These are phyloP conservation scores for Hypanus sabinus DNA, from an alignment of 2,113 vertebrate species.

Conservation along the genomic window DNA sequence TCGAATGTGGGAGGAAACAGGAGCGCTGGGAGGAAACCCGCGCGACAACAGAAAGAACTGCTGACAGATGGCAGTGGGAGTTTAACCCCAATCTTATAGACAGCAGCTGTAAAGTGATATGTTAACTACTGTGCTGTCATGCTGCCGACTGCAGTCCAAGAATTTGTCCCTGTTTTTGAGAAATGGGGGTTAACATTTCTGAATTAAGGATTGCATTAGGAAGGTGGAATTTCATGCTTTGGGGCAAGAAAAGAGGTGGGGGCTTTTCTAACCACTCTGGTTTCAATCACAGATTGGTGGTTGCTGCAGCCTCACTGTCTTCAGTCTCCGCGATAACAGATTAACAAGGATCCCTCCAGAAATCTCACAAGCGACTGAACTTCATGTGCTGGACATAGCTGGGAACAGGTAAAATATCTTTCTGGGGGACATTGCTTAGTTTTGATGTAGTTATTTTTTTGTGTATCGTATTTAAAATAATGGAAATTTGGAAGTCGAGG, in stretches of 20 bases:
- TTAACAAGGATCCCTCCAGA: constrained; percentile 80
- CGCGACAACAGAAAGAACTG: too few species aligned
- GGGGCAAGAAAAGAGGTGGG: background rate
- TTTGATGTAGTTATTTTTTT: constrained; percentile 37
- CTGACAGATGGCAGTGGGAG: too few species aligned
- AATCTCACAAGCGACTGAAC: constrained; percentile 82
- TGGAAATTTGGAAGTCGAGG: too few species aligned
- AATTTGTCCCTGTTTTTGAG: background rate
- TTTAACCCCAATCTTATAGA: too few species aligned
- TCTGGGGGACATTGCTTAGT: background rate
- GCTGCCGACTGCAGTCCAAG: background rate
- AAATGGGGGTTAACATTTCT: background rate
- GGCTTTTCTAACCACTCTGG: constrained; percentile 38
- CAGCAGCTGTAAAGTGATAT: too few species aligned
- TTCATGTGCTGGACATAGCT: constrained; percentile 90
- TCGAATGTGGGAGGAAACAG: too few species aligned
- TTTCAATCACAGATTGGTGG: constrained; percentile 73
- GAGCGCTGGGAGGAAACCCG: too few species aligned
- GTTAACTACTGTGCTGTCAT: too few species aligned
- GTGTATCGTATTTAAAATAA: constrained; percentile 37
- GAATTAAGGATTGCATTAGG: background rate
- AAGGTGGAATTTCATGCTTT: background rate
- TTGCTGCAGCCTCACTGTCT: constrained; percentile 84
- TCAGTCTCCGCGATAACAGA: constrained; percentile 86
- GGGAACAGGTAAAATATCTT: constrained; percentile 74